Conservation (phyloP, 2,888 invertebrate species). For the Dioctria rufipes region DNA sequence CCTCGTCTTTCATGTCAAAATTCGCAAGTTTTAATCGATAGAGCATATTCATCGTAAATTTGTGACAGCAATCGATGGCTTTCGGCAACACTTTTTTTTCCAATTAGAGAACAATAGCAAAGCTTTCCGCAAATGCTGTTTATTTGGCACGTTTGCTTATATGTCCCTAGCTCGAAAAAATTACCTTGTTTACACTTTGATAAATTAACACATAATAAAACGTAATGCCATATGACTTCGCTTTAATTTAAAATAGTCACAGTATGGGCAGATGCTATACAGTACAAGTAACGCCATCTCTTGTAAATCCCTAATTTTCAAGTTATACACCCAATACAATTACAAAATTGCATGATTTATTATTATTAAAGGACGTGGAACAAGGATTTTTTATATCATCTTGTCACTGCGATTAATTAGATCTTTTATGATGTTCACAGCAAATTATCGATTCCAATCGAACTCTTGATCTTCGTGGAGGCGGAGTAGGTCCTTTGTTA, state of each 20-base stretch:
- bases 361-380: too few species aligned
- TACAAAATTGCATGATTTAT: too few species aligned
- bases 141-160: conserved; percentile 19
- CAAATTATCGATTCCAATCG: too few species aligned
- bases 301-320: conserved; percentile 33
- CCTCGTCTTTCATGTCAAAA: conserved; percentile 30
- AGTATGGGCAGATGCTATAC: neutral
- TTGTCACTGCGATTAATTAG: too few species aligned
- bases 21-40: neutral
- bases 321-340: neutral
- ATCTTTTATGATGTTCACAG: too few species aligned
- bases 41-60: conserved; percentile 38
- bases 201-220: conserved; percentile 14
- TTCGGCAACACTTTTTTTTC: conserved; percentile 46
- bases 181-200: neutral
- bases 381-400: too few species aligned
- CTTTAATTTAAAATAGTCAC: conserved; percentile 1
- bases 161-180: neutral
- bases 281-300: conserved; percentile 34
- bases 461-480: too few species aligned
- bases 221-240: conserved; percentile 8
- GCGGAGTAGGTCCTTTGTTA: too few species aligned
- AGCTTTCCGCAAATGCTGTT: conserved; percentile 48
- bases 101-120: neutral
- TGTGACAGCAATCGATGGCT: conserved; percentile 31